phyloP scores from a whole-genome alignment of 2,888 invertebrate species.

The Caenorhabditis drosophilae region DNA sequence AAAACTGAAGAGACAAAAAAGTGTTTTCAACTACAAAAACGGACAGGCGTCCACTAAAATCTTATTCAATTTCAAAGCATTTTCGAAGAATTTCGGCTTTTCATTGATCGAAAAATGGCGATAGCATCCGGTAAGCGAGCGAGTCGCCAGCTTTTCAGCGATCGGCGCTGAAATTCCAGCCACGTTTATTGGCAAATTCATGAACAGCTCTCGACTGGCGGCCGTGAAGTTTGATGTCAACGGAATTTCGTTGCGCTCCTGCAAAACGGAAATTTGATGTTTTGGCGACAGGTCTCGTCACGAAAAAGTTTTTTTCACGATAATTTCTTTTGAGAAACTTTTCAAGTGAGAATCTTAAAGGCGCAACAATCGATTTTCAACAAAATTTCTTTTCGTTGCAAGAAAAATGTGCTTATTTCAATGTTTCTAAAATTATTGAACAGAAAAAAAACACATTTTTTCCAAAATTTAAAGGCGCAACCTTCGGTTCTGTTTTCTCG shows the following conservation, averaged over 20 bases:
- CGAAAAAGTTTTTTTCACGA: constrained; percentile 4
- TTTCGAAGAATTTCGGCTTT: constrained; percentile 41
- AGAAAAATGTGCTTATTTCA: too few relatives aligned
- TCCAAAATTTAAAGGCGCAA: too few relatives aligned
- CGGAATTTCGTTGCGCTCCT: constrained; percentile 28
- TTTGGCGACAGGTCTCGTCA: too few relatives aligned
- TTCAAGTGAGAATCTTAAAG: too few relatives aligned
- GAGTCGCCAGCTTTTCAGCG: constrained; percentile 20
- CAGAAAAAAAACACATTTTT: too few relatives aligned
- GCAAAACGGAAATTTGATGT: too few relatives aligned
- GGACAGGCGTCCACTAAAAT: constrained; percentile 60
- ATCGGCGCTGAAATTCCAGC: constrained; percentile 46
- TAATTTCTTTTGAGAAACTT: too few relatives aligned
- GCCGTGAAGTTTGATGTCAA: constrained; percentile 19
- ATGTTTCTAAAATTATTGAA: too few relatives aligned
- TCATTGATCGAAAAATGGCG: constrained; percentile 48
- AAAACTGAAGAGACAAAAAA: too few relatives aligned
- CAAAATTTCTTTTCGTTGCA: too few relatives aligned
- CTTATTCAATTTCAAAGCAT: constrained; percentile 53
- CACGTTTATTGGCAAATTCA: constrained; percentile 47
- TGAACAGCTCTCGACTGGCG: constrained; percentile 34
- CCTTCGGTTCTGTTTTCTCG: too few relatives aligned
- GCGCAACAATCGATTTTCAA: too few relatives aligned
- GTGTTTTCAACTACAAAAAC: constrained; percentile 6
- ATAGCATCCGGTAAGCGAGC: constrained; percentile 54